Evolutionary conservation across 2,888 invertebrate genomes (phyloP).

Genomic region (Drosophila siamana): DNA sequence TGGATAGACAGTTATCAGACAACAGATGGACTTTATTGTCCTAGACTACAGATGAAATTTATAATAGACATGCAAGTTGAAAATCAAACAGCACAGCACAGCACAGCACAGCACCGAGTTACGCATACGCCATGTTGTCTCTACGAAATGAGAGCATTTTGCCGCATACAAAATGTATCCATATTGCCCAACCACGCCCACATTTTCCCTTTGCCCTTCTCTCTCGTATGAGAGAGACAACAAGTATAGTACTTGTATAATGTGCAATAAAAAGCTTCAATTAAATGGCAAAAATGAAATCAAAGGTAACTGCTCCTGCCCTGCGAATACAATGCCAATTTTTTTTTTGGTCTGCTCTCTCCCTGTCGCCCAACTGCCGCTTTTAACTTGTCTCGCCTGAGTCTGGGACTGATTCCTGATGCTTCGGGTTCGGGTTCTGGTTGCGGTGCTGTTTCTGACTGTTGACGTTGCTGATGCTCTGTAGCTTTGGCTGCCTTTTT

Average conservation of each 20-base stretch:
- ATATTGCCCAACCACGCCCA: constrained; percentile 21
- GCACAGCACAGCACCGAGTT: constrained; percentile 9
- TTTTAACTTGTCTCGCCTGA: constrained; percentile 43
- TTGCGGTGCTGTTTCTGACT: constrained; percentile 21
- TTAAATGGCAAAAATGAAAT: constrained; percentile 70
- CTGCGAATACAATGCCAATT: constrained; percentile 35
- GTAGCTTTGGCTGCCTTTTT: constrained; percentile 51
- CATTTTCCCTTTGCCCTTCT: background rate
- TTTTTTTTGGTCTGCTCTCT: constrained; percentile 16
- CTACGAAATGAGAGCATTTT: constrained; percentile 43
- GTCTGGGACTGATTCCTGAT: constrained; percentile 16
- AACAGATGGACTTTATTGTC: constrained; percentile 84
- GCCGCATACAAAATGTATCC: constrained; percentile 22
- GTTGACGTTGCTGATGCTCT: constrained; percentile 15
- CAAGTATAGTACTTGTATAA: constrained; percentile 34
- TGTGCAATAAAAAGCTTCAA: constrained; percentile 74
- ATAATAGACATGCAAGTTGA: constrained; percentile 71
- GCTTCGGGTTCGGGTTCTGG: constrained; percentile 21
- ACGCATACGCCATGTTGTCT: constrained; percentile 40
- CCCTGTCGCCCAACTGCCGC: background rate
- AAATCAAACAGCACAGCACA: constrained; percentile 66
- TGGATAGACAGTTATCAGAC: constrained; percentile 84
- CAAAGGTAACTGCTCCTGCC: constrained; percentile 56
- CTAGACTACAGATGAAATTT: constrained; percentile 80
- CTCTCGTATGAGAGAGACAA: no score